phyloP scores from a whole-genome alignment of 2,888 invertebrate genomes.

The Podotricha telesiphe region DNA sequence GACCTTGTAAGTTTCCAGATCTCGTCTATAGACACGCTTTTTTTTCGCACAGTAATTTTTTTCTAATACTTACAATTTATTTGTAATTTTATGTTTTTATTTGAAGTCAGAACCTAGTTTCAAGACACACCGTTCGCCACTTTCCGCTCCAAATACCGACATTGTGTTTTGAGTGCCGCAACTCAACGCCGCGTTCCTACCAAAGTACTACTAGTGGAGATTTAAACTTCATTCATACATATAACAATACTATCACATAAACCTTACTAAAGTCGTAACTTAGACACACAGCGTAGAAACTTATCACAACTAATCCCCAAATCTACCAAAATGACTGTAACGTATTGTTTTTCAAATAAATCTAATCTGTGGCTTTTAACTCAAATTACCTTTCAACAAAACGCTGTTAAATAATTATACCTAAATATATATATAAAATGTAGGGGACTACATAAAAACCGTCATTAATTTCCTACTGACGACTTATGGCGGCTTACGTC shows the following conservation, averaged over 20 bases:
- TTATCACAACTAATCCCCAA: neutral
- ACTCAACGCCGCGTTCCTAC: too few relatives aligned
- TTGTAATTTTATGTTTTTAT: too few relatives aligned
- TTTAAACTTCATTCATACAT: too few relatives aligned
- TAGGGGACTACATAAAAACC: conserved; percentile 55
- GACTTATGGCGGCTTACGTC: conserved; percentile 65
- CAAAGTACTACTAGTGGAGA: too few relatives aligned
- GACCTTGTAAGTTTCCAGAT: too few relatives aligned
- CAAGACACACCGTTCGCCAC: too few relatives aligned
- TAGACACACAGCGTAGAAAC: neutral
- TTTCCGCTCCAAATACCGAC: too few relatives aligned
- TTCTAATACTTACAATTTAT: too few relatives aligned
- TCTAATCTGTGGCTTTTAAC: conserved; percentile 60
- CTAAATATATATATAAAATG: conserved; percentile 68
- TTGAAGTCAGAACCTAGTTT: too few relatives aligned
- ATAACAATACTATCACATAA: neutral
- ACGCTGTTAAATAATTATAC: conserved; percentile 73
- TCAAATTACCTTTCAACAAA: conserved; percentile 79
- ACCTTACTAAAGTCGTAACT: neutral
- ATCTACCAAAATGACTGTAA: conserved; percentile 33
- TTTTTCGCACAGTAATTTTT: too few relatives aligned
- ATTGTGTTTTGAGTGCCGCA: too few relatives aligned
- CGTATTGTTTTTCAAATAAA: conserved; percentile 64
- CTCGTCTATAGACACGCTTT: too few relatives aligned
- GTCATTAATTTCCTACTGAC: conserved; percentile 68